A percentile compares a stretch with the other conserved stretches of the same genome.
Evolutionary conservation across 2,113 vertebrate genomes (phyloP).

Genomic region (Gymnobelideus leadbeateri): DNA sequence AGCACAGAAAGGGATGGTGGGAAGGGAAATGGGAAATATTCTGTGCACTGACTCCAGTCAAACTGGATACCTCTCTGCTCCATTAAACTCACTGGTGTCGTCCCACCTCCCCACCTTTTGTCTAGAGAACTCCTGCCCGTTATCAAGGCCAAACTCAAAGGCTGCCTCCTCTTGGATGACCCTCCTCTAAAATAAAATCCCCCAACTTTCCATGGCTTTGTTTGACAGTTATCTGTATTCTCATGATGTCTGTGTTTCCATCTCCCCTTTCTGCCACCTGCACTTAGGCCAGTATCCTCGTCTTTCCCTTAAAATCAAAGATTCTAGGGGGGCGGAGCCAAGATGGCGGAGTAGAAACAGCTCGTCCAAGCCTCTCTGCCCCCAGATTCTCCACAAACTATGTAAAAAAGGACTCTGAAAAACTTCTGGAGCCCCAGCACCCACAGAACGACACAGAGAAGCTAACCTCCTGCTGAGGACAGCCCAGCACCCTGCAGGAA

Average conservation of each 20-base stretch:
- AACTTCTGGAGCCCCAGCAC: too few relatives aligned
- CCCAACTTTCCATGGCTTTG: not conserved
- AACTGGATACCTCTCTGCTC: not conserved
- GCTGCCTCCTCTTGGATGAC: not conserved
- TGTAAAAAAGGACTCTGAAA: too few relatives aligned
- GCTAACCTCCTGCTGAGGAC: too few relatives aligned
- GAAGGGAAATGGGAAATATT: too few relatives aligned
- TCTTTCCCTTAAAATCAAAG: not conserved
- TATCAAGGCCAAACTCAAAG: not conserved
- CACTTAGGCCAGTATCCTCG: not conserved
- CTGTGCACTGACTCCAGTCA: not conserved
- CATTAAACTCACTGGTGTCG: not conserved
- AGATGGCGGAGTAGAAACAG: too few relatives aligned
- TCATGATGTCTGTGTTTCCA: not conserved
- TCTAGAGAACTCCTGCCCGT: not conserved
- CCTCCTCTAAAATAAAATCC: not conserved
- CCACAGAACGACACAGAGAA: too few relatives aligned
- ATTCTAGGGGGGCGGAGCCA: too few relatives aligned
- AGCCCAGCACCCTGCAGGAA: too few relatives aligned
- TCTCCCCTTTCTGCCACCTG: not conserved
- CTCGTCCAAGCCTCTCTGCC: too few relatives aligned
- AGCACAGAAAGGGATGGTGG: too few relatives aligned
- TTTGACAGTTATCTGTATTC: not conserved
- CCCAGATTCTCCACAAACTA: too few relatives aligned
- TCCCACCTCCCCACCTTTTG: not conserved